These are phyloP conservation scores for Pseudachorutes palmiensis DNA, from an alignment of 1,140 invertebrate species.

Conservation along the genomic window DNA sequence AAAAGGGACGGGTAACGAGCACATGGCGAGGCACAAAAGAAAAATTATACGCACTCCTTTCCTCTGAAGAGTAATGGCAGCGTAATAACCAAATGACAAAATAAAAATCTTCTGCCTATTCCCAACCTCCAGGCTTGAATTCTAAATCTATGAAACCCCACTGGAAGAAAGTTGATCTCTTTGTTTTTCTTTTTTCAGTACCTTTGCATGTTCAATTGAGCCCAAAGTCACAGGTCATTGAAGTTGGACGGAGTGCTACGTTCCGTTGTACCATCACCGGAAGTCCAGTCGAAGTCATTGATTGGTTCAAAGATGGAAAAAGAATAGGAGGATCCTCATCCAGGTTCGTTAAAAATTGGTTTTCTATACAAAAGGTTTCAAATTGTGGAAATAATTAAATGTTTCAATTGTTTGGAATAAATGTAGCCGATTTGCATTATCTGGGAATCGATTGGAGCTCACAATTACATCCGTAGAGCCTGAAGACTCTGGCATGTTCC, in stretches of 20 bases:
- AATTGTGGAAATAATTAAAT: not conserved
- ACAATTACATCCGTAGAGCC: slow-evolving; percentile 61
- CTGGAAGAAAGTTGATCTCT: not conserved
- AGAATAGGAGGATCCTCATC: slow-evolving; percentile 26
- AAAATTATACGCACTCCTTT: too few relatives aligned
- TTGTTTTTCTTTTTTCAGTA: slow-evolving; percentile 46
- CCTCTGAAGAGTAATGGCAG: too few relatives aligned
- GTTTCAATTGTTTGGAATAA: slow-evolving; percentile 2
- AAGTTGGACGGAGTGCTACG: slow-evolving; percentile 67
- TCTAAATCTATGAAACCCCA: too few relatives aligned
- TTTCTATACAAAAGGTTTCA: too few relatives aligned
- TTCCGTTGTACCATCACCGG: slow-evolving; percentile 80
- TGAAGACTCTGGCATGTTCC: slow-evolving; percentile 78
- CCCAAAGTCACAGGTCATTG: slow-evolving; percentile 65
- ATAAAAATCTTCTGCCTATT: too few relatives aligned
- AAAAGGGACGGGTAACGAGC: too few relatives aligned
- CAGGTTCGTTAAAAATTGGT: slow-evolving; percentile 1
- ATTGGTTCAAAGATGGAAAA: slow-evolving; percentile 75
- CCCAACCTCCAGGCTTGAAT: too few relatives aligned
- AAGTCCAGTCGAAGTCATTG: slow-evolving; percentile 66
- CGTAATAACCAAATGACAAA: too few relatives aligned
- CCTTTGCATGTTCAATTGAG: slow-evolving; percentile 63
- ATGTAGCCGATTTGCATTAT: not conserved
- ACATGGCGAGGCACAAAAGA: too few relatives aligned
- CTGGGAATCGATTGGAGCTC: slow-evolving; percentile 41